phyloP scores from a whole-genome alignment of 2,113 vertebrate genomes.

The cat (Felis catus) region F.catus_Fca126_mat1.0 CM031424.1:25811001-25811500 shows the following conservation, averaged over 20 bases:
- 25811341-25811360: neutral
- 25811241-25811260: neutral
- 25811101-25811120: neutral
- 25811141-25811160: neutral
- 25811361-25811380: neutral
- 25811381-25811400: neutral
- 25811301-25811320: conserved; percentile 48
- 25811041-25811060: neutral
- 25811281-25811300: conserved; percentile 49
- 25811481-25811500: neutral
- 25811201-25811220: neutral
- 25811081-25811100: neutral
- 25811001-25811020: neutral
- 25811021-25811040: neutral
- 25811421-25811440: neutral
- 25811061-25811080: neutral
- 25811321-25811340: conserved; percentile 16
- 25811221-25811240: conserved; percentile 39
- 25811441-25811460: neutral
- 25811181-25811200: conserved; percentile 43
- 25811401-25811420: neutral
- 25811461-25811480: neutral
- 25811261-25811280: neutral
- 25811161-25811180: neutral
- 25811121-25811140: neutral